A percentile compares a stretch with the other conserved stretches of the same genome.
phyloP scores from a whole-genome alignment of 2,113 vertebrate genomes.

The Panthera uncia region DNA sequence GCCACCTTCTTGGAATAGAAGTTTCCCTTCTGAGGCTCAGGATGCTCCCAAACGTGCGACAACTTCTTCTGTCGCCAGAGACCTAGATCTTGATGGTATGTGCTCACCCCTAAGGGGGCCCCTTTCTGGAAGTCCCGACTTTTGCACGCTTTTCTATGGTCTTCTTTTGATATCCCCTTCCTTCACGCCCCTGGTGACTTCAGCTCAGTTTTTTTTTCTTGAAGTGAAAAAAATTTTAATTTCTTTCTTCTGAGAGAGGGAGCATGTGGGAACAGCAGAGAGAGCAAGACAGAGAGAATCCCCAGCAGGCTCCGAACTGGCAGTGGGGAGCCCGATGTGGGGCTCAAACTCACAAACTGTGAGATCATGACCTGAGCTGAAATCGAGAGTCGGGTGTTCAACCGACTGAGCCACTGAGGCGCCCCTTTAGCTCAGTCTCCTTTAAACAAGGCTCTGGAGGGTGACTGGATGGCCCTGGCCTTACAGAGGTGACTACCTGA shows the following conservation, averaged over 20 bases:
- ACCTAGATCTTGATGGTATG: not conserved
- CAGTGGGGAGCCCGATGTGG: too few relatives aligned
- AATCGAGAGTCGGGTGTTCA: too few relatives aligned
- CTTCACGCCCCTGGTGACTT: not conserved
- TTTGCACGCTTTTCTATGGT: not conserved
- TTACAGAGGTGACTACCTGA: not conserved
- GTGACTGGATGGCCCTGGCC: not conserved
- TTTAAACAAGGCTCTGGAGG: not conserved
- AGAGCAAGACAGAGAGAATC: too few relatives aligned
- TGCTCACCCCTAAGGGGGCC: not conserved
- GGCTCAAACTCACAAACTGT: too few relatives aligned
- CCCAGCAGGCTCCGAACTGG: too few relatives aligned
- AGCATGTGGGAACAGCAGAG: too few relatives aligned
- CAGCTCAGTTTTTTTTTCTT: not conserved
- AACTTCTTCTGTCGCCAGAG: not conserved
- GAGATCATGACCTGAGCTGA: too few relatives aligned
- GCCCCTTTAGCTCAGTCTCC: not conserved
- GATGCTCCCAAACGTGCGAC: not conserved
- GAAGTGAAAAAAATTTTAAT: too few relatives aligned
- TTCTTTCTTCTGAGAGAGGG: too few relatives aligned
- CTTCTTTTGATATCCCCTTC: not conserved
- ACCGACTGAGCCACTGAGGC: too few relatives aligned
- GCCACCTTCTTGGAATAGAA: not conserved
- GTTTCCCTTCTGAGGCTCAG: not conserved
- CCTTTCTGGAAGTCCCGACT: constrained; percentile 60